Evolutionary conservation across 1,140 invertebrate species (phyloP), one percentile per base, ranked within the genome.

Genomic region (Portunus trituberculatus): DNA sequence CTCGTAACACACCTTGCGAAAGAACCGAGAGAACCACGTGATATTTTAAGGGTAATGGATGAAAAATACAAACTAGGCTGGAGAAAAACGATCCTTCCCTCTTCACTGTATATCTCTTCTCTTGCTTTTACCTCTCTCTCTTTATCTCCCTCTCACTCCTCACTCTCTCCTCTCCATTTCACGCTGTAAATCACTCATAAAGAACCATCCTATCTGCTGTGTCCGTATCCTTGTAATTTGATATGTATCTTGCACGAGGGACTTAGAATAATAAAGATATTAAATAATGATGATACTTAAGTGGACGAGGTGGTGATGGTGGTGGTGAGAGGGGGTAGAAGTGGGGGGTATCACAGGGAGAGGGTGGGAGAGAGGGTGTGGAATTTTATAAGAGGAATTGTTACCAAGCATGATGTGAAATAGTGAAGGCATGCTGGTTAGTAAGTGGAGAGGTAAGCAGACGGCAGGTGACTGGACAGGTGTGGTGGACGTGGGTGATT

Each of bases 121-220:
- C n/a, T 46, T 88, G 32, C n/a, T 7, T 88, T 46, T 88, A 39
- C 29, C 86, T 88, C 86, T 29, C 86, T 88, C 86, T 86, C 28
- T 86, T 39, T 86, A 29, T 86, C 84, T 86, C 84, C 39, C 39
- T 39, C 39, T 39, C 39, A 39, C 39, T 39, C 39, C 39, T 39
- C 39, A 39, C 39, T 29, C 86, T 88, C 86, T 87, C 29, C 86
- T 87, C 86, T 31, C 86, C n/a, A 39, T 88, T 88, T 45, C 86
- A 20, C 31, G 32, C 31, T 14, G 45, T 88, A 39, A 88, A 39
- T 88, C 45, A 88, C 86, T 88, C 86, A 25, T 88, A 31, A 88
- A 45, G 32, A 45, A 25, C 10, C 67, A 76, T 25, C 67, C 67
- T 20, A 76, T 76, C 25, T 25, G 20, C 67, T 76, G 12, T 76